Evolutionary conservation across 2,113 vertebrate genomes (phyloP).

Genomic region (Morone saxatilis): DNA sequence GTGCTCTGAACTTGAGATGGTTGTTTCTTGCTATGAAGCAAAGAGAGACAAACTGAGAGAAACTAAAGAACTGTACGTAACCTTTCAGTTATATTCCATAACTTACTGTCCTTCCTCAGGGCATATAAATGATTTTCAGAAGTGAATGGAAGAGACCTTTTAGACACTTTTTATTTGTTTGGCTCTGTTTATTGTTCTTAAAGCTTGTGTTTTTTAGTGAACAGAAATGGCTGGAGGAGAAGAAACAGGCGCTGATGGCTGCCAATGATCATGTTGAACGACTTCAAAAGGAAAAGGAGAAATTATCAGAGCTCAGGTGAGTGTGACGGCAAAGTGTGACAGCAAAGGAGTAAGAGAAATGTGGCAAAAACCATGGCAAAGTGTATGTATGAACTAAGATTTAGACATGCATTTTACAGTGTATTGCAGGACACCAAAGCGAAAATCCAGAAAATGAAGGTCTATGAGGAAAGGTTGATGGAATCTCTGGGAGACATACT

Average conservation of each 20-base stretch:
- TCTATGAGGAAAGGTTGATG: slow-evolving; percentile 79
- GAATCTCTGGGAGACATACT: slow-evolving; percentile 80
- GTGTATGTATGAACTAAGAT: background rate
- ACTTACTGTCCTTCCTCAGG: background rate
- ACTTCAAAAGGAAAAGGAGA: slow-evolving; percentile 72
- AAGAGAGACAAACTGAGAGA: slow-evolving; percentile 80
- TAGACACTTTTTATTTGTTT: background rate
- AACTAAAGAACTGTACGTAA: slow-evolving; percentile 80
- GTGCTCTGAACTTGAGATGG: slow-evolving; percentile 83
- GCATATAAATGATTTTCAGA: background rate
- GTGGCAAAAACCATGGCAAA: too few relatives aligned
- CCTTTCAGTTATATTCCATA: background rate
- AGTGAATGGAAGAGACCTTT: background rate
- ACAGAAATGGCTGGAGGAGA: slow-evolving; percentile 82
- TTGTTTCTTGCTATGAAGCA: slow-evolving; percentile 80
- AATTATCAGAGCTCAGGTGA: slow-evolving; percentile 75
- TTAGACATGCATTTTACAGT: slow-evolving; percentile 51
- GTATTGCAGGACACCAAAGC: slow-evolving; percentile 78
- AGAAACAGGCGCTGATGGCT: slow-evolving; percentile 71
- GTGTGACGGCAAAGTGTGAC: background rate
- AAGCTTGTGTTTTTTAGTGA: slow-evolving; percentile 73
- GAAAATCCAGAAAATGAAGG: slow-evolving; percentile 81
- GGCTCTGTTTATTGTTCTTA: slow-evolving; percentile 5
- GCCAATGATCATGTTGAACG: slow-evolving; percentile 60
- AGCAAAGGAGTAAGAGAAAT: background rate